Base-by-base conservation (phyloP, 2,888 invertebrate species). In the Drosophila greeni region DNA sequence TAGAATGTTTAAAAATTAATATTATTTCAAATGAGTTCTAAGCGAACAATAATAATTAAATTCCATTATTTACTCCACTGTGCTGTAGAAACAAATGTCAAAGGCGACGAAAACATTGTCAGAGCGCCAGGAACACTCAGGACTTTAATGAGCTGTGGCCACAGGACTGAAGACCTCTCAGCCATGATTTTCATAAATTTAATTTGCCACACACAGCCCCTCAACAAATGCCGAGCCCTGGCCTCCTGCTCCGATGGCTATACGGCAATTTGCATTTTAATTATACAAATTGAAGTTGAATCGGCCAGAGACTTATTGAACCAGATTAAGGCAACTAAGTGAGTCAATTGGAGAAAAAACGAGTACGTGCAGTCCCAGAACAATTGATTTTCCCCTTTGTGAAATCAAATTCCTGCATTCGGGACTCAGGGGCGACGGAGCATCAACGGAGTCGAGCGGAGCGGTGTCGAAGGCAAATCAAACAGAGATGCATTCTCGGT, bases 111-210 rank as follows among this genome's bases (percentile, higher is more conserved):
- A 60, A 60, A 39, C 45, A 26, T 14, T 57, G 58, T 39, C 59
- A 24, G 43, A 37, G 18, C 29, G 16, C 45, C 57, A 60, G 45
- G 65, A 66, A 66, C 52, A 34, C 37, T 59, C 61, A 52, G 48
- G 43, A 48, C 73, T 70, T 73, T 73, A 80, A 79, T 75, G 73
- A 62, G 62, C 56, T 60, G 70, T 53, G 55, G 51, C 64, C 48
- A 53, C 48, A 42, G 49, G 62, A 33, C 37, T 34, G 51, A 37
- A 43, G 33, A 42, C 23, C 29, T 51, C 61, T 55, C 39, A 66
- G 43, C 66, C 51, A 66, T 75, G 71, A 73, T 73, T 73, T 75
- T 73, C 71, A 77, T 76, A 77, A 76, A 77, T 75, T 77, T 68
- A 49, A 75, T 69, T 76, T 72, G 37, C 14, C 42, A 49, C 56